Evolutionary conservation across 2,113 vertebrate genomes (phyloP).

Genomic region (Mirounga angustirostris): DNA sequence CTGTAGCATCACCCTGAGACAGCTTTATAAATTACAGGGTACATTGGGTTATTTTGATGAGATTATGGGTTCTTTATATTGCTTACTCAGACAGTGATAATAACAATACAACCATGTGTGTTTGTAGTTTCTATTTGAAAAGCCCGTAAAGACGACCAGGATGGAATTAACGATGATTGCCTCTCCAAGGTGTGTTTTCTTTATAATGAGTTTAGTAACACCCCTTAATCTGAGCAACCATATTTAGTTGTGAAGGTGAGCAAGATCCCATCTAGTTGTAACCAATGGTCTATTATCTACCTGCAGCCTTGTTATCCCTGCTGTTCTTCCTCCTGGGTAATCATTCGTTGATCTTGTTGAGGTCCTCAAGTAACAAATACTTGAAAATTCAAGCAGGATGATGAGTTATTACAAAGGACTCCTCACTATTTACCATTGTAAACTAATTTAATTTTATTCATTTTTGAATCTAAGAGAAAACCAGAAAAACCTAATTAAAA

Average conservation of each 20-base stretch:
- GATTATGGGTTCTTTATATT: constrained; percentile 72
- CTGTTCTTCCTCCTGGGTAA: neutral
- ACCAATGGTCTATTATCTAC: neutral
- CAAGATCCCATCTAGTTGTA: neutral
- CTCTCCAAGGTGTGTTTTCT: neutral
- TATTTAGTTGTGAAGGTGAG: neutral
- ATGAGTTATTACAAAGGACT: neutral
- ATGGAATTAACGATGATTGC: constrained; percentile 35
- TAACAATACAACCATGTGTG: constrained; percentile 50
- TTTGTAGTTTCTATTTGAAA: constrained; percentile 68
- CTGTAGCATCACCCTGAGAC: constrained; percentile 49
- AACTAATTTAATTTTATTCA: neutral
- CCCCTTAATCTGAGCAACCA: neutral
- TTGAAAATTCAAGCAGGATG: neutral
- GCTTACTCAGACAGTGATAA: constrained; percentile 70
- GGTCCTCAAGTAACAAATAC: constrained; percentile 16
- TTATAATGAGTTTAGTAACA: neutral
- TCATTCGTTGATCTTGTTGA: neutral
- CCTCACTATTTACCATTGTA: neutral
- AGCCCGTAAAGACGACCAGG: neutral
- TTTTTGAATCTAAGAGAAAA: neutral
- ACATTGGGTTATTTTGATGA: constrained; percentile 68
- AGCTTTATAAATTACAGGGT: constrained; percentile 75
- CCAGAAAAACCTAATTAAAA: constrained; percentile 6
- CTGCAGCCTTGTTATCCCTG: neutral